Evolutionary conservation across 2,113 vertebrate genomes (phyloP).

Genomic region (Himantopus leucocephalus): DNA sequence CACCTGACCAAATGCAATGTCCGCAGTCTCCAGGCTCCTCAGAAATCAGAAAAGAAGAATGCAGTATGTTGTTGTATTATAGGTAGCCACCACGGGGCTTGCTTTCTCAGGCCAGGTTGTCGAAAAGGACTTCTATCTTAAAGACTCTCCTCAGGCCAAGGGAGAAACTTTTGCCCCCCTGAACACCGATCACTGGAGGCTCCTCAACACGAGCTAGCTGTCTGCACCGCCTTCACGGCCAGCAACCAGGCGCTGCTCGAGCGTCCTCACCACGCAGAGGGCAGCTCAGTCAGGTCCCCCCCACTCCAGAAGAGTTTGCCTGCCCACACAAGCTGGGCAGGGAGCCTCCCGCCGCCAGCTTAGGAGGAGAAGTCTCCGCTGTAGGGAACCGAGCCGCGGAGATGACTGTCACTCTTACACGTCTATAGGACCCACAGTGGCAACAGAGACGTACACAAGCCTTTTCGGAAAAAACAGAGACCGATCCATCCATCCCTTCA

Average conservation of each 20-base stretch:
- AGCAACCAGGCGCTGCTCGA: neutral
- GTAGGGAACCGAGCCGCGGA: fast-evolving
- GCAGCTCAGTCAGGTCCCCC: fast-evolving
- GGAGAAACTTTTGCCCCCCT: neutral
- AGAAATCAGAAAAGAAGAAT: neutral
- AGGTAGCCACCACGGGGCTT: neutral
- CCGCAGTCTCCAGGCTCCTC: neutral
- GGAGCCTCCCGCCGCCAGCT: too few relatives aligned
- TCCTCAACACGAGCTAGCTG: neutral
- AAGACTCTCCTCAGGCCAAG: too few relatives aligned
- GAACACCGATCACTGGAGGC: neutral
- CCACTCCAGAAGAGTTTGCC: neutral
- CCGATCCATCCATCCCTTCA: neutral
- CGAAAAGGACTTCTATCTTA: neutral
- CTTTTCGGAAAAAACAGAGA: neutral
- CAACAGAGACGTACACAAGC: fast-evolving
- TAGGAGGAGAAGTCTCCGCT: neutral
- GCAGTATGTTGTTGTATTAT: neutral
- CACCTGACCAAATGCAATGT: too few relatives aligned
- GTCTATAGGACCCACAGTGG: fast-evolving
- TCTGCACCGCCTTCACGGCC: neutral
- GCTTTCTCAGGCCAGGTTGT: neutral
- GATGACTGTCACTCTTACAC: neutral
- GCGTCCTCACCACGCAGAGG: fast-evolving
- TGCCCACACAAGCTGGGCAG: too few relatives aligned